These are phyloP conservation scores for Tricholaema leucomelas DNA, from an alignment of 2,113 vertebrate species.

Conservation along the genomic window DNA sequence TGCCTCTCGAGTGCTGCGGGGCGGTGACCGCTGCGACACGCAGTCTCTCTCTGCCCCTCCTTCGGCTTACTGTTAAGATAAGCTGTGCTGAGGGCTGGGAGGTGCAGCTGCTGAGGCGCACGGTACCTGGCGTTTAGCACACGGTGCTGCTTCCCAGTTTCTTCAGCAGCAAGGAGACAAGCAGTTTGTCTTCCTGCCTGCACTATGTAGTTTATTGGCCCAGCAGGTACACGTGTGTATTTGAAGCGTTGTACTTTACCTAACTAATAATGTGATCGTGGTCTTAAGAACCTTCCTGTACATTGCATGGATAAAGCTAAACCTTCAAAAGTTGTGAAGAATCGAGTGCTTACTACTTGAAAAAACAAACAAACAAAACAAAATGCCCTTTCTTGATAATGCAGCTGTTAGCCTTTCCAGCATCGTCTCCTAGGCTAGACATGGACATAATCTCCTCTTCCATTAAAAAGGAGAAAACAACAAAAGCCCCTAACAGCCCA, in stretches of 20 bases:
- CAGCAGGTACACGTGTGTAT: rapidly evolving
- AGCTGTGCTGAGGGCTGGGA: not conserved
- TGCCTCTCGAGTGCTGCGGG: not conserved
- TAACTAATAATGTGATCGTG: rapidly evolving
- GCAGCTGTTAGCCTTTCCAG: not conserved
- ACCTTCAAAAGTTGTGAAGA: not conserved
- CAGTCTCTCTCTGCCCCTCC: rapidly evolving
- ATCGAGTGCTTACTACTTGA: not conserved
- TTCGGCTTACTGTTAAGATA: too few species aligned
- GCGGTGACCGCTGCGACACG: rapidly evolving
- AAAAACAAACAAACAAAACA: not conserved
- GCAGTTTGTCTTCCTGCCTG: not conserved
- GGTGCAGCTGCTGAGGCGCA: rapidly evolving
- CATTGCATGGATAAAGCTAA: not conserved
- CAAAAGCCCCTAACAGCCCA: rapidly evolving
- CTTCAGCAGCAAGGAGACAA: rapidly evolving
- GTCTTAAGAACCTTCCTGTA: not conserved
- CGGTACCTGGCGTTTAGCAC: rapidly evolving
- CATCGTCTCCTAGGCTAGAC: too few species aligned
- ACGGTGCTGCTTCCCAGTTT: rapidly evolving
- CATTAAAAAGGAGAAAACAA: not conserved
- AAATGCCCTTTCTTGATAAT: not conserved
- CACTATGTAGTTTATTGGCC: rapidly evolving
- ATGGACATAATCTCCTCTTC: not conserved
- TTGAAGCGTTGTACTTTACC: not conserved